phyloP scores from a whole-genome alignment of 2,113 vertebrate genomes.

The Actinemys pallida region DNA sequence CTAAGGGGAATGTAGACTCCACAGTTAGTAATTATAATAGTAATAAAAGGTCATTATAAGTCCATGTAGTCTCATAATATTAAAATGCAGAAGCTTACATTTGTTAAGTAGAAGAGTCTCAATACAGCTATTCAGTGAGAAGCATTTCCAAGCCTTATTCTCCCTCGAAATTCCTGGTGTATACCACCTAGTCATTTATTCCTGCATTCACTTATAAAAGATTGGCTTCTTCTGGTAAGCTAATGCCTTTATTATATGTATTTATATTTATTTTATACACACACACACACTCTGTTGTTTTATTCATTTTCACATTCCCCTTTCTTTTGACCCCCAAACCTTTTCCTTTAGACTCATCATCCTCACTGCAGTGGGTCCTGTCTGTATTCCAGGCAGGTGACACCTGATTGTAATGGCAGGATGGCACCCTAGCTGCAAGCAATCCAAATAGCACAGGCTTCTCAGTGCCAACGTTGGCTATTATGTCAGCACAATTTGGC shows the following conservation, averaged over 20 bases:
- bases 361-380: neutral
- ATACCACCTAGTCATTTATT: neutral
- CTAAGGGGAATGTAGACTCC: neutral
- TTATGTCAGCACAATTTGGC: neutral
- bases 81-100: conserved; percentile 28
- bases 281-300: neutral
- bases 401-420: conserved; percentile 23
- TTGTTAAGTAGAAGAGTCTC: conserved; percentile 27
- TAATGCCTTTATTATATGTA: neutral
- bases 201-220: neutral
- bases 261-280: neutral
- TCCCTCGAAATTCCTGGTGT: neutral
- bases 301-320: neutral
- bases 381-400: conserved; percentile 5
- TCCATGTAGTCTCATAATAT: conserved; percentile 43
- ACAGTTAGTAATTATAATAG: neutral
- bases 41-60: conserved; percentile 64
- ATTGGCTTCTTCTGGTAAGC: neutral
- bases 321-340: neutral
- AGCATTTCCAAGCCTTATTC: neutral
- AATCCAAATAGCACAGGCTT: neutral
- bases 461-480: neutral
- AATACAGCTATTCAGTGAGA: conserved; percentile 41
- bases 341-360: neutral
- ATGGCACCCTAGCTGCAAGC: conserved; percentile 11